Conservation (phyloP, 1,140 invertebrate species). For the Heliconius eleuchia region DNA sequence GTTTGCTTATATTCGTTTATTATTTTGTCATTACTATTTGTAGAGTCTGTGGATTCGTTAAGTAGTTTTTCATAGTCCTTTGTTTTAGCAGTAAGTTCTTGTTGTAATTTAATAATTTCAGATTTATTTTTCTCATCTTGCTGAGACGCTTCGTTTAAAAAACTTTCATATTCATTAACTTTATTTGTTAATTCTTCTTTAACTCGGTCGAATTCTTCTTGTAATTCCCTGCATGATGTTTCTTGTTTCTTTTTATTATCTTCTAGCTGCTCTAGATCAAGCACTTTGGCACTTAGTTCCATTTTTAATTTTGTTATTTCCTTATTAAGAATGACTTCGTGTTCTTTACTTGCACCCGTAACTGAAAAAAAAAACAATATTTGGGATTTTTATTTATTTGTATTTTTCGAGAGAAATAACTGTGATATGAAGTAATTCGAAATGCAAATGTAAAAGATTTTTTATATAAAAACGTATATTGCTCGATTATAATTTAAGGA, state of each 20-base stretch:
- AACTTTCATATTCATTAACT: slow-evolving; percentile 74
- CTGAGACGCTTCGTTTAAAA: slow-evolving; percentile 71
- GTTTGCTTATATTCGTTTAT: slow-evolving; percentile 73
- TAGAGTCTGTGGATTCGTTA: slow-evolving; percentile 53
- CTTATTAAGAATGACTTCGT: slow-evolving; percentile 79
- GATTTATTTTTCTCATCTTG: slow-evolving; percentile 70
- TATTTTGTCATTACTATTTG: slow-evolving; percentile 65
- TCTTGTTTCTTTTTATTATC: slow-evolving; percentile 80
- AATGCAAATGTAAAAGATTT: no score
- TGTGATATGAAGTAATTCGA: no score
- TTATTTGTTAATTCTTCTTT: slow-evolving; percentile 71
- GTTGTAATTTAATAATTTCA: slow-evolving; percentile 71
- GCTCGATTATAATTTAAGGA: no score
- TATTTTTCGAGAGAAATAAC: neutral
- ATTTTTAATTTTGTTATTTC: slow-evolving; percentile 82
- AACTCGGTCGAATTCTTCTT: slow-evolving; percentile 66
- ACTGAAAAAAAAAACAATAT: slow-evolving; percentile 56
- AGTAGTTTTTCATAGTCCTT: slow-evolving; percentile 74
- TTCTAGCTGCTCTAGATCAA: slow-evolving; percentile 78
- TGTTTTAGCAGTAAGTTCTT: slow-evolving; percentile 63
- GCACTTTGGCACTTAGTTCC: slow-evolving; percentile 81
- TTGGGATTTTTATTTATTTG: no score
- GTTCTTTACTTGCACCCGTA: slow-evolving; percentile 72
- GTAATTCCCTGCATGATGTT: slow-evolving; percentile 63
- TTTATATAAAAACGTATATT: no score